Evolutionary conservation across 2,888 invertebrate species (phyloP), one percentile per base, ranked within the genome.

Genomic region (Drosophila yooni): DNA sequence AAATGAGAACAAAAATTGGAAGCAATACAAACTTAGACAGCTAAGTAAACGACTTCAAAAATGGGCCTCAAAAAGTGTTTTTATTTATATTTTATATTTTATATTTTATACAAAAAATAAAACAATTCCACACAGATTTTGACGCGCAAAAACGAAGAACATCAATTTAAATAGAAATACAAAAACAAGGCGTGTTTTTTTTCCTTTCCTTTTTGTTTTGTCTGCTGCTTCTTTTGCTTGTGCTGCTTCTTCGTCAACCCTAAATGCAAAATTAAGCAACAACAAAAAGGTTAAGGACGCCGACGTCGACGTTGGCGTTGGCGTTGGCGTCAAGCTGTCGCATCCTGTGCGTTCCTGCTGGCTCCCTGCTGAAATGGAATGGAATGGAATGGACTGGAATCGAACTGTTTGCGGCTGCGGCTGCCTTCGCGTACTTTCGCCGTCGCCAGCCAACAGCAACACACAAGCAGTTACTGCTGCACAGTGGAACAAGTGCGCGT

Each of bases 231-330:
- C 59, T 52, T 15, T n/a, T 57, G 46, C 53, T 48, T 13, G 54
- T 18, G 29, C 11, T 18, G 33, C 21, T 52, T 50, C 66, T 60
- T 54, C 34, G 67, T 58, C 88, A 86, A 86, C 90, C 88, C 78
- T 77, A 86, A 85, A 90, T 77, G 83, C 76, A 88, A 90, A 90
- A 78, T 88, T 76, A 88, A 90, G 82, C 86, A 83, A 86, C 86
- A 90, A 80, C 83, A 90, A 86, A 27, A 57, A 51, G 29, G 51
- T 29, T 51, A n/a, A 18, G 10, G 27, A 31, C 36, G 18, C 21
- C 21, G 21, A 10, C 56, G 40, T 18, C 51, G 58, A 62, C 62
- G 72, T 36, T 63, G 60, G 43, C 52, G 34, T 57, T 21, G 13
- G 8, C 52, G 33, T 40, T 77, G 88, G 84, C 89, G 84, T 84